phyloP scores from a whole-genome alignment of 2,888 invertebrate species.

The Tinea pellionella region DNA sequence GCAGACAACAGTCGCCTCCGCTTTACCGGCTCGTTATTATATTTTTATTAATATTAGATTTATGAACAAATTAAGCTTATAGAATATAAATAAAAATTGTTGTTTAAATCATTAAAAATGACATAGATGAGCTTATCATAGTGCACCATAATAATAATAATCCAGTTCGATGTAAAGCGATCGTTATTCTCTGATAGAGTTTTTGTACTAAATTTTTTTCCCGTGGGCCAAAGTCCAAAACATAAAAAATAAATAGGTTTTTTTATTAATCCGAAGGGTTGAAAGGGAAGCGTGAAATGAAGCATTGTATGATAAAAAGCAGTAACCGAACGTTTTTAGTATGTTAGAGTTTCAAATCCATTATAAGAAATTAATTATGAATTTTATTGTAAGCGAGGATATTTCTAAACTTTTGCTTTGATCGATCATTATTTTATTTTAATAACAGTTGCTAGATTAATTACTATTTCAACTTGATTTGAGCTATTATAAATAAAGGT shows the following conservation, averaged over 20 bases:
- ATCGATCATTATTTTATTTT: neutral
- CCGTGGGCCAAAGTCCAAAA: neutral
- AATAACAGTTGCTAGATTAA: neutral
- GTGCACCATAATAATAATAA: neutral
- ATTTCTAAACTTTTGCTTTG: neutral
- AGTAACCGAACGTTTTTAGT: neutral
- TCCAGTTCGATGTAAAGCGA: neutral
- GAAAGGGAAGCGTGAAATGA: slow-evolving; percentile 39
- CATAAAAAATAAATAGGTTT: slow-evolving; percentile 16
- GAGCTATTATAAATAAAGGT: neutral
- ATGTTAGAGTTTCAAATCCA: neutral
- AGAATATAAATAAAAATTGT: no score
- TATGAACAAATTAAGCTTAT: no score
- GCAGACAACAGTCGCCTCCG: no score
- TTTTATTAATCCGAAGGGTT: slow-evolving; percentile 32
- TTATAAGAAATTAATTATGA: neutral
- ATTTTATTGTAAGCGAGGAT: neutral
- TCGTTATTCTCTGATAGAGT: neutral
- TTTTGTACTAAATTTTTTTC: neutral
- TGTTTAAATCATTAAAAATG: neutral
- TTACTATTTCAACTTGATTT: neutral
- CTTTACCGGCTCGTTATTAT: no score
- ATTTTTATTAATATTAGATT: no score
- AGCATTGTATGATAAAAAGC: neutral
- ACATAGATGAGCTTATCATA: neutral